Evolutionary conservation across 2,113 vertebrate species (phyloP).

Genomic region (Austrofundulus limnaeus): DNA sequence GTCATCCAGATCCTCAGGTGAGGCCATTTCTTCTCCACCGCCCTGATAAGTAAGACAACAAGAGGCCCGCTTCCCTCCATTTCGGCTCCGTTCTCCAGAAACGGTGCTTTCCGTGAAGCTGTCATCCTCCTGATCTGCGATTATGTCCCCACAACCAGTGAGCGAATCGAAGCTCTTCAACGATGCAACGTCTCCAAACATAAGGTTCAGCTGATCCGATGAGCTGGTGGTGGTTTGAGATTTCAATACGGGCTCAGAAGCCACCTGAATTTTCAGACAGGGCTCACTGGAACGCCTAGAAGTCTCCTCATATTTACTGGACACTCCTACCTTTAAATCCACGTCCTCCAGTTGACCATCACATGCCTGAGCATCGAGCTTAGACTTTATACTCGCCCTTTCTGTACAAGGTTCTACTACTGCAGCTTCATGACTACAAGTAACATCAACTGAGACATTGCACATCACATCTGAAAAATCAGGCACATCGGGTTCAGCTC

Average conservation of each 20-base stretch:
- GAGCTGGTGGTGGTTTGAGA: constrained; percentile 69
- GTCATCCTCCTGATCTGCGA: constrained; percentile 94
- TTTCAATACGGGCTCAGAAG: constrained; percentile 50
- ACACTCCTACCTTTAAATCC: not conserved
- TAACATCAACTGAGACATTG: constrained; percentile 42
- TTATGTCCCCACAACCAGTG: constrained; percentile 96
- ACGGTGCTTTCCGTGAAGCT: constrained; percentile 88
- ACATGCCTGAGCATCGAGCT: constrained; percentile 21
- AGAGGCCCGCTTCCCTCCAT: constrained; percentile 87
- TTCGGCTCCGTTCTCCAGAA: constrained; percentile 86
- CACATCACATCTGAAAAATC: constrained; percentile 49
- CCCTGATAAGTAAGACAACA: constrained; percentile 96
- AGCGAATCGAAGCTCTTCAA: constrained; percentile 97
- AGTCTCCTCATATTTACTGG: constrained; percentile 39
- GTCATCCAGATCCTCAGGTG: constrained; percentile 85
- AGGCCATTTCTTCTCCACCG: constrained; percentile 96
- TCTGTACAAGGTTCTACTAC: constrained; percentile 43
- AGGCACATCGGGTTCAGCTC: constrained; percentile 75
- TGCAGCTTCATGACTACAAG: constrained; percentile 57
- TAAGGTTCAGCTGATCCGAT: constrained; percentile 85
- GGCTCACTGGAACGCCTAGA: constrained; percentile 56
- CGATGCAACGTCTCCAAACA: constrained; percentile 91
- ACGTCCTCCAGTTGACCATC: constrained; percentile 30
- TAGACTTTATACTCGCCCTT: constrained; percentile 41
- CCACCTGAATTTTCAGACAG: constrained; percentile 61